Evolutionary conservation across 2,888 invertebrate species (phyloP).

Genomic region (Rhopalosiphum nymphaeae): DNA sequence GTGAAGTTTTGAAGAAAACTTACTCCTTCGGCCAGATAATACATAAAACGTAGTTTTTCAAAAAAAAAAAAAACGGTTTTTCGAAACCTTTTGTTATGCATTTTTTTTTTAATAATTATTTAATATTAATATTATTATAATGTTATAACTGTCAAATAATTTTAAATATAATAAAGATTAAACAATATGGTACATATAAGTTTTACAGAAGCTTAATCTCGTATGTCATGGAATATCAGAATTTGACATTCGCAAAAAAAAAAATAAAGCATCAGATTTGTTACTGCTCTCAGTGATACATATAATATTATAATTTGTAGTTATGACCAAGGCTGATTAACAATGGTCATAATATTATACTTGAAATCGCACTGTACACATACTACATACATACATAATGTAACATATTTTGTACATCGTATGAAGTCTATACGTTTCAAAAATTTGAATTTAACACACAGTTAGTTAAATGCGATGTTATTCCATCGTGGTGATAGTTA

Average conservation of each 20-base stretch:
- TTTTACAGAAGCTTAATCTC: too few species aligned
- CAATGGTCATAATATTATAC: background rate
- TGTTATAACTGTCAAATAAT: too few species aligned
- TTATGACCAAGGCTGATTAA: too few species aligned
- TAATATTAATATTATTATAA: too few species aligned
- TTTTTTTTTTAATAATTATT: too few species aligned
- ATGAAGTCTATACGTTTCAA: background rate
- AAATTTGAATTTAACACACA: background rate
- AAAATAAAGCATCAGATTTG: background rate
- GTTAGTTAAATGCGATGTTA: background rate
- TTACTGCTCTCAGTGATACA: background rate
- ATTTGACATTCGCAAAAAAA: background rate
- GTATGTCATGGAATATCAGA: background rate
- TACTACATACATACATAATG: background rate
- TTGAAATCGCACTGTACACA: background rate
- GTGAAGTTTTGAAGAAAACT: too few species aligned
- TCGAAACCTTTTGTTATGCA: too few species aligned
- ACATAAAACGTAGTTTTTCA: too few species aligned
- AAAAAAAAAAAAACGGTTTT: too few species aligned
- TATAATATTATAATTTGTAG: background rate
- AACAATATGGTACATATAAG: too few species aligned
- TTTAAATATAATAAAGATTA: too few species aligned
- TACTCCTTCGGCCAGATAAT: too few species aligned
- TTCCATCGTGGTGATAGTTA: background rate
- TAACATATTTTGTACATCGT: background rate